Conservation (phyloP, 2,797 vertebrate genomes). For the Hypotaenidia philippensis region DNA sequence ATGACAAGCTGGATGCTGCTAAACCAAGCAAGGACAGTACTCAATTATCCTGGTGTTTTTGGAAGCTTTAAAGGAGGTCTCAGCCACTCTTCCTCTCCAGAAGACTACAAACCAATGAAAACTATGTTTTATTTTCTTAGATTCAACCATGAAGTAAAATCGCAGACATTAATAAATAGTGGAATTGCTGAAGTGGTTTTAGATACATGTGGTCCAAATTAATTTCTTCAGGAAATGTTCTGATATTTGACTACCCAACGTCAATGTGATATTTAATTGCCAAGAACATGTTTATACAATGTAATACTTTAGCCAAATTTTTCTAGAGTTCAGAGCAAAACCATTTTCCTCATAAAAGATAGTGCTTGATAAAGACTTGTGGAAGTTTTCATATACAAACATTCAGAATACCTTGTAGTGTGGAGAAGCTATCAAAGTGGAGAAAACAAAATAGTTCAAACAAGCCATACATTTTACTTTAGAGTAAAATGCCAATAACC, state of each 20-base stretch:
- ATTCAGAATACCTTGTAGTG: not conserved
- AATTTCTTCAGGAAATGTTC: not conserved
- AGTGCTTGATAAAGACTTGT: not conserved
- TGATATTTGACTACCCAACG: not conserved
- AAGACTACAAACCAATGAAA: not conserved
- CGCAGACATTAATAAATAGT: not conserved
- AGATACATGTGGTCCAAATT: not conserved
- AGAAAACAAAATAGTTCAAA: not conserved
- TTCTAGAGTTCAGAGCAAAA: not conserved
- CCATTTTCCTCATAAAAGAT: not conserved
- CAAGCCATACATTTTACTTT: not conserved
- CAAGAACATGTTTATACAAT: not conserved
- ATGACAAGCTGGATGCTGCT: not conserved
- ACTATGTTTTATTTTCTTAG: not conserved
- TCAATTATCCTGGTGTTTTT: not conserved
- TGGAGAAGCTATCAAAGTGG: not conserved
- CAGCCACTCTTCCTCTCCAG: accelerated
- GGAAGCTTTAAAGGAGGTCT: not conserved
- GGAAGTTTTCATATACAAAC: not conserved
- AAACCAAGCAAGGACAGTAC: not conserved
- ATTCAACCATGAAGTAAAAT: not conserved
- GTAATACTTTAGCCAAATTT: not conserved
- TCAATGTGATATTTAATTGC: not conserved
- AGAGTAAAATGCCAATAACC: slow-evolving; percentile 21
- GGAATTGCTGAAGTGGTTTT: not conserved